Conservation (phyloP, 2,888 invertebrate genomes). For the Mimumesa dahlbomi region DNA sequence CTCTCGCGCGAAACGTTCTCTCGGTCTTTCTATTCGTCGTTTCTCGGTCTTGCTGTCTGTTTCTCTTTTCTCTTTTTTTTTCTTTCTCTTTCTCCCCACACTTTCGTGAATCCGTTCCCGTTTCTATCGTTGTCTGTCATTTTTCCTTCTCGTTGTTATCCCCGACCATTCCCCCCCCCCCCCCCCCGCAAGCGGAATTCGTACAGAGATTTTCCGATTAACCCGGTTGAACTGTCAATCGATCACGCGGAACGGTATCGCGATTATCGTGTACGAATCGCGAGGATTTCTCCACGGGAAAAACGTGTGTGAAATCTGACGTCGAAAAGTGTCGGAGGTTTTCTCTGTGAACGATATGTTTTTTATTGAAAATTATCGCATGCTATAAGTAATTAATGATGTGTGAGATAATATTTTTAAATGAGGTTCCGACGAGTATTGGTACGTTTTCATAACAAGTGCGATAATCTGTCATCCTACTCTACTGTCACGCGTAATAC, state of each 20-base stretch:
- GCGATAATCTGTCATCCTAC: constrained; percentile 32
- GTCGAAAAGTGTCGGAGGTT: no score
- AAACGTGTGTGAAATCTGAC: no score
- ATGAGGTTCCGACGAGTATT: background rate
- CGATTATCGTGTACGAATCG: constrained; percentile 39
- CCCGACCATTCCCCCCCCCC: constrained; percentile 31
- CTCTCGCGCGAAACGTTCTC: no score
- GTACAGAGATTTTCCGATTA: constrained; percentile 64
- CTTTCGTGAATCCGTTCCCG: no score
- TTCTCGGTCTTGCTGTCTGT: constrained; percentile 7
- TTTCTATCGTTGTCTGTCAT: constrained; percentile 21
- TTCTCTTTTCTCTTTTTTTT: constrained; percentile 17
- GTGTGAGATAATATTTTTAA: background rate
- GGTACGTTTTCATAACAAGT: constrained; percentile 12
- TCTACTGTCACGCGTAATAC: constrained; percentile 32
- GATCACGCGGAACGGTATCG: constrained; percentile 55
- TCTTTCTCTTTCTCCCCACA: constrained; percentile 28
- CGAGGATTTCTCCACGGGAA: no score
- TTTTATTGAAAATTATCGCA: no score
- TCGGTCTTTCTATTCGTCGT: background rate
- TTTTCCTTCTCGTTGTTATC: constrained; percentile 31
- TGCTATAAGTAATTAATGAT: no score
- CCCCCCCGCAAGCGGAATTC: constrained; percentile 42
- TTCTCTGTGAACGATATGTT: no score
- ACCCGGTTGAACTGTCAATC: constrained; percentile 58